phyloP scores from a whole-genome alignment of 2,888 invertebrate species.

The Sepiola atlantica region DNA sequence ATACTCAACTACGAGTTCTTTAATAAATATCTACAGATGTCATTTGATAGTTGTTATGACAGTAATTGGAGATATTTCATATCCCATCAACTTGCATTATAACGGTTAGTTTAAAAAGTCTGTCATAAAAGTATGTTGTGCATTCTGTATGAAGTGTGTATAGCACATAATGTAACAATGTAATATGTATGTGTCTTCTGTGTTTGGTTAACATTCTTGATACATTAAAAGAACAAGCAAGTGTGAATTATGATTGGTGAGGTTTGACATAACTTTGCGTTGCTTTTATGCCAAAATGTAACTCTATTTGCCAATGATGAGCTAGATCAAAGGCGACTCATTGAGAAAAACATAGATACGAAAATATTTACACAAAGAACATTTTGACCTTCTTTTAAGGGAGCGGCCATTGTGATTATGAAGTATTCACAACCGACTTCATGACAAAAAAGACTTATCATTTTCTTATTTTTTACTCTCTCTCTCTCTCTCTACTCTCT shows the following conservation, averaged over 20 bases:
- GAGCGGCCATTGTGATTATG: background rate
- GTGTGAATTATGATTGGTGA: background rate
- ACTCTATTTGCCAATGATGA: background rate
- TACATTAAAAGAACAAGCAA: background rate
- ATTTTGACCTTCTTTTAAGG: background rate
- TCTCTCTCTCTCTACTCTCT: background rate
- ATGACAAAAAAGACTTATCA: background rate
- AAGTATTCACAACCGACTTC: background rate
- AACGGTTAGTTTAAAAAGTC: no score
- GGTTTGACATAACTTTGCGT: background rate
- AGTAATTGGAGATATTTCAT: no score
- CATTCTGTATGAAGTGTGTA: no score
- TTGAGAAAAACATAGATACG: slow-evolving; percentile 19
- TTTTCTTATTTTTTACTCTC: background rate
- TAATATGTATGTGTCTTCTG: background rate
- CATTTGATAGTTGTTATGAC: no score
- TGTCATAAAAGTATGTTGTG: no score
- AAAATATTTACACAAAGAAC: background rate
- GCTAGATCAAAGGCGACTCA: background rate
- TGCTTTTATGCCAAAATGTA: background rate
- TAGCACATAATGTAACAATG: no score
- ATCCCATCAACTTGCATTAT: no score
- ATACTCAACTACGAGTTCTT: no score
- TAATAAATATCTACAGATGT: no score
- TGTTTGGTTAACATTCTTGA: background rate